A percentile compares a stretch with the other conserved stretches of the same genome.
phyloP scores from a whole-genome alignment of 1,140 invertebrate genomes.

The Neocloeon triangulifer region DNA sequence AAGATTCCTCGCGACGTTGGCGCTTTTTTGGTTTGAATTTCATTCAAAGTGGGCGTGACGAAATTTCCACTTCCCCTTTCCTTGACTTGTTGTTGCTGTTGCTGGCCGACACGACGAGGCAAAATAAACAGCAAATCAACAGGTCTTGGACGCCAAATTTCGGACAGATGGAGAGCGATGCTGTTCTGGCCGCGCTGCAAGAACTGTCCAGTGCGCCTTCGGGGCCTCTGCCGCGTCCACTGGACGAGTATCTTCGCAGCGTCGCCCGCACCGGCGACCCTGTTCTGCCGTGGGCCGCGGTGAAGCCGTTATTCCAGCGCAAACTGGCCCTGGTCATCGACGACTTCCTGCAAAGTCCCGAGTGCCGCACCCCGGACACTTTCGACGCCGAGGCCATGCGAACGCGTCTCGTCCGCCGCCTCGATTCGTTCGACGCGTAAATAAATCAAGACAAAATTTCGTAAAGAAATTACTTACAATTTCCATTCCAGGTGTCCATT shows the following conservation, averaged over 20 bases:
- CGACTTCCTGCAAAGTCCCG: constrained; percentile 61
- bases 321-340: constrained; percentile 69
- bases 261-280: constrained; percentile 88
- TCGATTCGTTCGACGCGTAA: constrained; percentile 39
- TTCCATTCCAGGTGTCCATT: constrained; percentile 69
- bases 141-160: too few species aligned
- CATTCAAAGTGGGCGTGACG: too few species aligned
- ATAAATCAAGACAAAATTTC: neutral
- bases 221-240: constrained; percentile 60
- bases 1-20: too few species aligned
- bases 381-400: constrained; percentile 83
- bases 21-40: too few species aligned
- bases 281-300: constrained; percentile 71
- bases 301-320: constrained; percentile 69
- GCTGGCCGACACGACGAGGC: too few species aligned
- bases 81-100: too few species aligned
- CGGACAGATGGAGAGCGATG: too few species aligned
- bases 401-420: constrained; percentile 52
- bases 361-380: constrained; percentile 51
- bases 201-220: too few species aligned
- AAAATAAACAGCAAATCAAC: too few species aligned
- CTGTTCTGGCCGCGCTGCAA: too few species aligned
- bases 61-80: too few species aligned
- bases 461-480: constrained; percentile 5
- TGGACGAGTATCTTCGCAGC: constrained; percentile 75